A percentile compares a stretch with the other conserved stretches of the same genome.
Evolutionary conservation across 2,113 vertebrate genomes (phyloP).

Genomic region (Rana temporaria): DNA sequence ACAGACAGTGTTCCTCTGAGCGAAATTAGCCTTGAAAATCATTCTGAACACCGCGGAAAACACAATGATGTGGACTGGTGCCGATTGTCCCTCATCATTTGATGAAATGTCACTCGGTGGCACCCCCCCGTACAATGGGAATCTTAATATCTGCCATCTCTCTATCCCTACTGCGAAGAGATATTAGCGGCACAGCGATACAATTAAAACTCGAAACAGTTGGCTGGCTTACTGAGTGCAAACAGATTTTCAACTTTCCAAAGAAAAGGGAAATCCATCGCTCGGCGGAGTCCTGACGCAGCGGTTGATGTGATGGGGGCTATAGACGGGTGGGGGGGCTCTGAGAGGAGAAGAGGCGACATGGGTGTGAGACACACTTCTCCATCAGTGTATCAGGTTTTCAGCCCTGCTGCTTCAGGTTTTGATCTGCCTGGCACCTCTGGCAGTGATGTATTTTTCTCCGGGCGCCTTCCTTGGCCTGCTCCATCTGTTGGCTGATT

Average conservation of each 20-base stretch:
- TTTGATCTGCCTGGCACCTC: slow-evolving; percentile 25
- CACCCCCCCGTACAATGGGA: no score
- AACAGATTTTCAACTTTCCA: slow-evolving; percentile 33
- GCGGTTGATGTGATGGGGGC: background rate
- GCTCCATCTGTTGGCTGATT: slow-evolving; percentile 52
- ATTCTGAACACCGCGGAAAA: no score
- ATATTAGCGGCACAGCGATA: slow-evolving; percentile 41
- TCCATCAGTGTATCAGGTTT: background rate
- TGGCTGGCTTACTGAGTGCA: slow-evolving; percentile 39
- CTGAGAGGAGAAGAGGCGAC: background rate
- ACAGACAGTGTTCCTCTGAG: no score
- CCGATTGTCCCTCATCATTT: background rate
- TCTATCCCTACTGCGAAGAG: slow-evolving; percentile 24
- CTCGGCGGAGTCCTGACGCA: background rate
- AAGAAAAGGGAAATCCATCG: slow-evolving; percentile 16
- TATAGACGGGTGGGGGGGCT: background rate
- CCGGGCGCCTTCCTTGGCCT: slow-evolving; percentile 22
- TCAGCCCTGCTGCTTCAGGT: slow-evolving; percentile 29
- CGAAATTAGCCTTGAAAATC: no score
- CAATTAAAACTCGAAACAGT: slow-evolving; percentile 41
- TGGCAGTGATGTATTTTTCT: slow-evolving; percentile 45
- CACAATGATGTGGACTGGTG: background rate
- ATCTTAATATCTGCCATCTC: no score
- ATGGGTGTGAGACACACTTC: background rate
- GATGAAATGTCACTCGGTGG: slow-evolving; percentile 7